Evolutionary conservation across 2,797 vertebrate genomes (phyloP).

Genomic region (Megaceryle alcyon): DNA sequence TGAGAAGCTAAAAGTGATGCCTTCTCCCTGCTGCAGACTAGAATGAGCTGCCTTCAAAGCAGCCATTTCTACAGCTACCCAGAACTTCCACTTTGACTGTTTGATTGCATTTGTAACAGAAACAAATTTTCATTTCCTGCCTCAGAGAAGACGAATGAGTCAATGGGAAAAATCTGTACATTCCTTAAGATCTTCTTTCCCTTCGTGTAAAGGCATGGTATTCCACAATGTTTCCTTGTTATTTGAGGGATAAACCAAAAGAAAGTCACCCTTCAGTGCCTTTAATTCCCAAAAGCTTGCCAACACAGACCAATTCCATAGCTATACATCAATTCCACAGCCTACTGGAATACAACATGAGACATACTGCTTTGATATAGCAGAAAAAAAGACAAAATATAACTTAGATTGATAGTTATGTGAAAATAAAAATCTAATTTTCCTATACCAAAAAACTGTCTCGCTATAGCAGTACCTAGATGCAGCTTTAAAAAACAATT

Average conservation of each 20-base stretch:
- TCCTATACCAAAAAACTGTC: background rate
- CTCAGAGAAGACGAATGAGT: background rate
- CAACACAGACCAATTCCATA: background rate
- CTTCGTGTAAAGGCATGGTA: rapidly evolving
- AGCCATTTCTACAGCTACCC: background rate
- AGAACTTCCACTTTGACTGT: background rate
- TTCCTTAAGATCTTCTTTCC: background rate
- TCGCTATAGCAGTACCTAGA: background rate
- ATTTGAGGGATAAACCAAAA: background rate
- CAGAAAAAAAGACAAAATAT: background rate
- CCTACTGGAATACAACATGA: background rate
- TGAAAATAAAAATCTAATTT: background rate
- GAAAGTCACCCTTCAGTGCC: background rate
- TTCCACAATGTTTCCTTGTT: background rate
- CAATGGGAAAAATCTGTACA: background rate
- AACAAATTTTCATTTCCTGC: constrained; percentile 24
- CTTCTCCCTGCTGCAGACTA: background rate
- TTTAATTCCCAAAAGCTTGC: background rate
- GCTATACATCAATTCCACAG: background rate
- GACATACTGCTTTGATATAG: background rate
- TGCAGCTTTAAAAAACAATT: background rate
- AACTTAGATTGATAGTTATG: background rate
- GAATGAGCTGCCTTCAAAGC: background rate
- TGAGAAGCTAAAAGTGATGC: background rate
- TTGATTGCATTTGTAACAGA: background rate